These are phyloP conservation scores for Drosophila kanekoi DNA, from an alignment of 2,888 invertebrate species.

Conservation along the genomic window DNA sequence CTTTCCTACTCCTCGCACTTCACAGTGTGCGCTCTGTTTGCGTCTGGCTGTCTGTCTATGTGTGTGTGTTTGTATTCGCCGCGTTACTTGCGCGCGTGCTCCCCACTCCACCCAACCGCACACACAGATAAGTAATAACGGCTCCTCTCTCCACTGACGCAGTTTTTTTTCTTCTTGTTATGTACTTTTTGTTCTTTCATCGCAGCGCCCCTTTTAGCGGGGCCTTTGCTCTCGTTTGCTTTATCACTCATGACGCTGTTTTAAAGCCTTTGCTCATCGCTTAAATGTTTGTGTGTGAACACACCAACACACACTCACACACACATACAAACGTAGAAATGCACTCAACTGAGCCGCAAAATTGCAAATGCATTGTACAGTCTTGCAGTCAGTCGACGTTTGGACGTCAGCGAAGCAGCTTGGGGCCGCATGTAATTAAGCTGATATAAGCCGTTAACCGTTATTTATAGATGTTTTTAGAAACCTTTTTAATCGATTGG, in stretches of 20 bases:
- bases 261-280: slow-evolving; percentile 37
- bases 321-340: slow-evolving; percentile 6
- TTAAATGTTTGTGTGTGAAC: slow-evolving; percentile 8
- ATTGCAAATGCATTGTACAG: slow-evolving; percentile 50
- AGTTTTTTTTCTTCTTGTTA: slow-evolving; percentile 34
- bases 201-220: slow-evolving; percentile 44
- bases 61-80: slow-evolving; percentile 41
- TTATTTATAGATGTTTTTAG: too few relatives aligned
- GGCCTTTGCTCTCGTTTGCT: slow-evolving; percentile 72
- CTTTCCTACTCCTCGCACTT: slow-evolving; percentile 11
- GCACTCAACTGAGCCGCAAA: slow-evolving; percentile 18
- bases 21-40: slow-evolving; percentile 34
- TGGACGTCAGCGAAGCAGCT: slow-evolving; percentile 1
- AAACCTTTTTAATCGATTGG: too few relatives aligned
- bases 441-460: background rate
- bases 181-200: slow-evolving; percentile 48
- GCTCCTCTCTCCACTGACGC: slow-evolving; percentile 56
- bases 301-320: too few relatives aligned
- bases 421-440: background rate
- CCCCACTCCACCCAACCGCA: slow-evolving; percentile 36
- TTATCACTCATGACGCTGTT: slow-evolving; percentile 57
- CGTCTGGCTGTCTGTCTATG: slow-evolving; percentile 20
- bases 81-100: slow-evolving; percentile 62
- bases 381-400: slow-evolving; percentile 37
- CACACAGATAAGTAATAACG: slow-evolving; percentile 61